These are phyloP conservation scores for Lamprologus tigripictilis DNA, from an alignment of 2,113 vertebrate species.

Conservation along the genomic window DNA sequence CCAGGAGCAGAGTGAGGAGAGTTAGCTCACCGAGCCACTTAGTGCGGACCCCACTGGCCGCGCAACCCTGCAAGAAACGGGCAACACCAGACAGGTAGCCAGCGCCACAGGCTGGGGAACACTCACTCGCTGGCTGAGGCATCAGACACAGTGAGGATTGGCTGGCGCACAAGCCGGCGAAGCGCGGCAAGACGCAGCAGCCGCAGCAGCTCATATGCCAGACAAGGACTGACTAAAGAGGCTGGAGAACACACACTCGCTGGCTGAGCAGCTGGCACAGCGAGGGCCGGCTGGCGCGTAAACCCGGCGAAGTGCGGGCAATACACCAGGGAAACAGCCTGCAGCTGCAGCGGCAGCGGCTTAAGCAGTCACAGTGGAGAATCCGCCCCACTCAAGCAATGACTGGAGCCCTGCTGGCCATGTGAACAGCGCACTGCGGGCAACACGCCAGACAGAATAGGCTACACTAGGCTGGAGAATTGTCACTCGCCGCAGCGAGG, in stretches of 20 bases:
- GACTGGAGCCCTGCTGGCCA: not conserved
- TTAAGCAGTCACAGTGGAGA: not conserved
- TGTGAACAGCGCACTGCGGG: not conserved
- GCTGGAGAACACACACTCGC: too few relatives aligned
- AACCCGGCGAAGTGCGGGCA: fast-evolving
- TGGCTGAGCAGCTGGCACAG: too few relatives aligned
- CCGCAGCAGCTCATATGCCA: fast-evolving
- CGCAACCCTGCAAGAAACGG: too few relatives aligned
- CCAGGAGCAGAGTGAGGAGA: too few relatives aligned
- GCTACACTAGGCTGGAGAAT: not conserved
- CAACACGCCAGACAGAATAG: not conserved
- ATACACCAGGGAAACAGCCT: too few relatives aligned
- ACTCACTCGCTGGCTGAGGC: not conserved
- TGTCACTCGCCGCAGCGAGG: not conserved
- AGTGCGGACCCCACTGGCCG: too few relatives aligned
- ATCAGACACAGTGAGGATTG: fast-evolving
- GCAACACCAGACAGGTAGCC: too few relatives aligned
- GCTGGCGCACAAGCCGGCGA: fast-evolving
- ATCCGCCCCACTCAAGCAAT: not conserved
- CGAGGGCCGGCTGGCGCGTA: too few relatives aligned
- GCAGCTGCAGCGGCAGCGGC: not conserved
- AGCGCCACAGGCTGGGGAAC: not conserved
- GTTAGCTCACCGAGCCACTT: too few relatives aligned
- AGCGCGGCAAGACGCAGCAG: too few relatives aligned
- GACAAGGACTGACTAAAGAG: too few relatives aligned